Evolutionary conservation across 2,888 invertebrate genomes (phyloP).

Genomic region (Lepidochrysops patricia): DNA sequence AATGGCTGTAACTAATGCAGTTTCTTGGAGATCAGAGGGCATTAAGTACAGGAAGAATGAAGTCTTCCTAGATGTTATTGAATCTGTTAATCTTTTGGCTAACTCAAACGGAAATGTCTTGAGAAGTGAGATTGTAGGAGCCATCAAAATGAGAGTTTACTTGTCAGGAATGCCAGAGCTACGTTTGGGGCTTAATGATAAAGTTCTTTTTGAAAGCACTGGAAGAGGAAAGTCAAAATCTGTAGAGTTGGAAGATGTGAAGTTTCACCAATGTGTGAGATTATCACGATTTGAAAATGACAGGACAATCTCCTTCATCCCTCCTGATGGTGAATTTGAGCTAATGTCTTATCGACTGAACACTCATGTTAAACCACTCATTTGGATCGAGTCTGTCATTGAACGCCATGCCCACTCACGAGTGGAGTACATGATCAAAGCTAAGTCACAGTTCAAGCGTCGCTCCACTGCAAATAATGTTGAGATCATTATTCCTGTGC

Average conservation of each 20-base stretch:
- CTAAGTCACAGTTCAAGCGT: conserved; percentile 97
- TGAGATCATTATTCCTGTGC: conserved; percentile 96
- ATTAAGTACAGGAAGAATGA: conserved; percentile 99
- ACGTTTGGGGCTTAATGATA: conserved; percentile 96
- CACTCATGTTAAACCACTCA: conserved; percentile 97
- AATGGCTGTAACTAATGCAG: conserved; percentile 99
- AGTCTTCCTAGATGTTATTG: conserved; percentile 98
- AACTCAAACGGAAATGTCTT: conserved; percentile 97
- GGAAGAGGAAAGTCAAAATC: conserved; percentile 98
- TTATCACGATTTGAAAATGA: conserved; percentile 98
- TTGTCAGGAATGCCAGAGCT: conserved; percentile 98
- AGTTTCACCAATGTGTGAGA: conserved; percentile 98
- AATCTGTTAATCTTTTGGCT: conserved; percentile 96
- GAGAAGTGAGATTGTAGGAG: conserved; percentile 97
- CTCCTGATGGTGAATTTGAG: conserved; percentile 99
- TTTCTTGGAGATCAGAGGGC: conserved; percentile 98
- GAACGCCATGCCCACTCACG: conserved; percentile 97
- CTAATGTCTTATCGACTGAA: conserved; percentile 98
- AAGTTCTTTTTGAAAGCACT: conserved; percentile 97
- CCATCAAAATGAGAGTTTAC: conserved; percentile 98
- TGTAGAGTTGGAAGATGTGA: conserved; percentile 98
- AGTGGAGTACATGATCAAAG: conserved; percentile 99
- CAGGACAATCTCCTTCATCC: conserved; percentile 97
- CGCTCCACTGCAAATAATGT: conserved; percentile 99
- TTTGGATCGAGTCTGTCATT: conserved; percentile 99